phyloP scores from a whole-genome alignment of 1,140 invertebrate genomes.

The Mya arenaria region DNA sequence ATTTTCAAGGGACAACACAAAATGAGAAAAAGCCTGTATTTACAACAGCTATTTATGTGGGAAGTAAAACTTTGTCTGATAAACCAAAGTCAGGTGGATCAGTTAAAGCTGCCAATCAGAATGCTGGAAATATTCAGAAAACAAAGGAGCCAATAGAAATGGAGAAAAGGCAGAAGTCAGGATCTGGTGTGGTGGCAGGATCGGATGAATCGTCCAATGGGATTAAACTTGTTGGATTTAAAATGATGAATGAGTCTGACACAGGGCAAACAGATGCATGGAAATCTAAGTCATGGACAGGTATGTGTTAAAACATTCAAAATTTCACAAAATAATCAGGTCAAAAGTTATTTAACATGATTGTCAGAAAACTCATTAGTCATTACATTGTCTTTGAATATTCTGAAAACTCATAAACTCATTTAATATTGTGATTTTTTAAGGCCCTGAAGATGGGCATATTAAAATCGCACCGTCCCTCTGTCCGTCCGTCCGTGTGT shows the following conservation, averaged over 20 bases:
- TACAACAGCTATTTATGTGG: background rate
- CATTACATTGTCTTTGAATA: no score
- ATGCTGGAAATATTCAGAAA: background rate
- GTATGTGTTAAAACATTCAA: slow-evolving; percentile 19
- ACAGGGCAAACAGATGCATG: background rate
- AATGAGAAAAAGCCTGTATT: background rate
- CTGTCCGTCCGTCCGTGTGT: background rate
- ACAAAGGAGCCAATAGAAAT: background rate
- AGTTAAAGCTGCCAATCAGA: background rate
- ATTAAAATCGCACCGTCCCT: background rate
- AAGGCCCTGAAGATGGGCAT: background rate
- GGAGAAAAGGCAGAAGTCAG: background rate
- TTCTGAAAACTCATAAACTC: background rate
- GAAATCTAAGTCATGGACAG: slow-evolving; percentile 2
- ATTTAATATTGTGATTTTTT: background rate
- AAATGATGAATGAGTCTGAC: background rate
- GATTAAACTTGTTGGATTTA: slow-evolving; percentile 33
- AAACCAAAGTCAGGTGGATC: background rate
- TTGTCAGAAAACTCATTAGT: no score
- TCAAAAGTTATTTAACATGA: background rate
- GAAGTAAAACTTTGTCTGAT: background rate
- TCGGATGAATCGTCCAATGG: background rate
- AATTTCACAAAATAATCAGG: background rate
- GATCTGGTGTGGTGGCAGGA: background rate
- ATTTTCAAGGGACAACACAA: background rate